phyloP scores from a whole-genome alignment of 2,888 invertebrate species.

The Linyphia triangularis region DNA sequence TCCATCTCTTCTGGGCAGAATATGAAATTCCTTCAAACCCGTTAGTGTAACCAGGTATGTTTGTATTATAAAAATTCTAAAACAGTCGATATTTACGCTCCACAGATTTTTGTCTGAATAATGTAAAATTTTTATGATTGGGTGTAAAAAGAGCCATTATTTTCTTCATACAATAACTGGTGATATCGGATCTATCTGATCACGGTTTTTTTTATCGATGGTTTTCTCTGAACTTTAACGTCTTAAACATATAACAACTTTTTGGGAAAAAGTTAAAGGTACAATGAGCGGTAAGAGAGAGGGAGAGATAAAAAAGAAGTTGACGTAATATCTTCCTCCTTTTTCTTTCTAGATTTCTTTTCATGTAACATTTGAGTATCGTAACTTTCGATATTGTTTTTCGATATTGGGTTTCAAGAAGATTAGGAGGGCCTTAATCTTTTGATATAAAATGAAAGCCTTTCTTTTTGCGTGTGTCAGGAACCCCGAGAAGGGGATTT shows the following conservation, averaged over 20 bases:
- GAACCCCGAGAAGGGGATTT: background rate
- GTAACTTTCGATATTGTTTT: constrained; percentile 67
- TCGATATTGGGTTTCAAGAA: constrained; percentile 65
- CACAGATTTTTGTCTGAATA: background rate
- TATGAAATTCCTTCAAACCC: too few relatives aligned
- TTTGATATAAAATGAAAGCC: constrained; percentile 24
- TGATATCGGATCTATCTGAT: constrained; percentile 22
- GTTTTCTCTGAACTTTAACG: background rate
- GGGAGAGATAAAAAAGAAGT: constrained; percentile 11
- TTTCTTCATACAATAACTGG: background rate
- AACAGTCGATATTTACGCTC: too few relatives aligned
- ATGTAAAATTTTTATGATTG: background rate
- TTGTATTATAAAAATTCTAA: too few relatives aligned
- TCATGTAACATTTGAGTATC: constrained; percentile 39
- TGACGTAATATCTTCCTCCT: background rate
- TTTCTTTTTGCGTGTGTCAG: background rate
- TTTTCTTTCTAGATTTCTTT: background rate
- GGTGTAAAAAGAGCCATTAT: background rate
- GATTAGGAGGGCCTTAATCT: constrained; percentile 63
- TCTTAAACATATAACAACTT: constrained; percentile 32
- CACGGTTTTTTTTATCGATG: constrained; percentile 8
- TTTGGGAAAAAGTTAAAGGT: background rate
- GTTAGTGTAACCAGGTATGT: too few relatives aligned
- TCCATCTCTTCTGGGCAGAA: too few relatives aligned
- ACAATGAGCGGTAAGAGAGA: background rate